Evolutionary conservation across 2,888 invertebrate genomes (phyloP).

Genomic region (Danaus chrysippus): DNA sequence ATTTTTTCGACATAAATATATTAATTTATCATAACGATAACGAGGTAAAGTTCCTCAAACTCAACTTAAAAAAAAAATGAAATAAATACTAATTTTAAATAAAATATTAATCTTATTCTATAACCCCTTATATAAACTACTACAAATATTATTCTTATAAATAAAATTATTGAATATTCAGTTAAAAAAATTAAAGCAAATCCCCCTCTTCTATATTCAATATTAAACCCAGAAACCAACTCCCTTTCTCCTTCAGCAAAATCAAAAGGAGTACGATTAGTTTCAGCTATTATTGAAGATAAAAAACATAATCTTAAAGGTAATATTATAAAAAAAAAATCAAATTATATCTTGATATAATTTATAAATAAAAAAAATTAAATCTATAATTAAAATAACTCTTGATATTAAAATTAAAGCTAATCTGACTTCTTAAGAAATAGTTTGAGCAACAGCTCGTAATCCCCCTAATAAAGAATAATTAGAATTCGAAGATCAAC

Average conservation of each 20-base stretch:
- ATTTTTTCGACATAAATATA: constrained; percentile 82
- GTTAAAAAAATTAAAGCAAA: constrained; percentile 87
- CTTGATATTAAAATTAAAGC: constrained; percentile 81
- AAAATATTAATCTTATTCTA: constrained; percentile 69
- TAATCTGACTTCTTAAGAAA: constrained; percentile 88
- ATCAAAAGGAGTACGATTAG: constrained; percentile 88
- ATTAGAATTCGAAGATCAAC: constrained; percentile 86
- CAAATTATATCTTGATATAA: constrained; percentile 73
- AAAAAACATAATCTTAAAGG: constrained; percentile 79
- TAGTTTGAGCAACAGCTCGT: constrained; percentile 84
- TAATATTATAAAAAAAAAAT: constrained; percentile 75
- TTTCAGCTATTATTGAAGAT: constrained; percentile 82
- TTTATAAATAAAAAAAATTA: constrained; percentile 73
- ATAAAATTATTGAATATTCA: constrained; percentile 84
- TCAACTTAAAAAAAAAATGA: constrained; percentile 82
- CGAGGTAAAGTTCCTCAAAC: constrained; percentile 84
- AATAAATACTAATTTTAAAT: constrained; percentile 77
- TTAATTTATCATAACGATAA: constrained; percentile 87
- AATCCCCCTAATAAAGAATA: constrained; percentile 84
- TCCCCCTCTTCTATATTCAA: constrained; percentile 84
- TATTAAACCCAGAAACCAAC: constrained; percentile 81
- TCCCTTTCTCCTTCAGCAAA: constrained; percentile 89
- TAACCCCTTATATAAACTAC: constrained; percentile 79
- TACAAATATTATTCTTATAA: constrained; percentile 81
- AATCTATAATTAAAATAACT: constrained; percentile 77